Evolutionary conservation across 2,113 vertebrate species (phyloP).

Genomic region (Nyctereutes procyonoides): DNA sequence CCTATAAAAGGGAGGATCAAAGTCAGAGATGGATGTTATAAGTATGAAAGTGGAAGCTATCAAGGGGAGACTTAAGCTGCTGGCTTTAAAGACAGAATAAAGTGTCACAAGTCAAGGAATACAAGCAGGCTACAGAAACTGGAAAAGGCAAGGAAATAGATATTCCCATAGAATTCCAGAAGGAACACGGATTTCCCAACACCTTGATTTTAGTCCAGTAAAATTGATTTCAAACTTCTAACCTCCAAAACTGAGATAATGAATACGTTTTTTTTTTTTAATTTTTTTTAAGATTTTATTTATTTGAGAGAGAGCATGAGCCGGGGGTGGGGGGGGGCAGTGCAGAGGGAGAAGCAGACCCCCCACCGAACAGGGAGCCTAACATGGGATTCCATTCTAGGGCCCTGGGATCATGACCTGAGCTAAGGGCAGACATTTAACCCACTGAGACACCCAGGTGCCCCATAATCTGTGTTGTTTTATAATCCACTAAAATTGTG

Average conservation of each 20-base stretch:
- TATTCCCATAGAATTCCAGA: background rate
- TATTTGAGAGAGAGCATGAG: no score
- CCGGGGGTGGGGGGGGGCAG: no score
- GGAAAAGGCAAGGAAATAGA: background rate
- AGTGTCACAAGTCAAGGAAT: background rate
- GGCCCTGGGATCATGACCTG: no score
- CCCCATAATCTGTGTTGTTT: background rate
- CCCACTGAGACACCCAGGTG: no score
- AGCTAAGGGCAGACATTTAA: no score
- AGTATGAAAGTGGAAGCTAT: background rate
- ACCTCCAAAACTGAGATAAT: background rate
- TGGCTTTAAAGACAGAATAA: background rate
- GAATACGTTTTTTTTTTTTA: no score
- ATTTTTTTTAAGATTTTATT: no score
- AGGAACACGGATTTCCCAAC: background rate
- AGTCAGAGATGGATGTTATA: background rate
- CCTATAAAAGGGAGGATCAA: background rate
- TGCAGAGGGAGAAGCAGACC: no score
- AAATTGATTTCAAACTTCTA: background rate
- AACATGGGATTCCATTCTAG: no score
- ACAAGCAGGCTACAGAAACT: background rate
- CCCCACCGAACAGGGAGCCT: no score
- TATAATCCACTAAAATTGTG: background rate
- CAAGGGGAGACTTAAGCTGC: background rate
- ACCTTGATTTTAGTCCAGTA: background rate